Evolutionary conservation across 2,888 invertebrate species (phyloP), one percentile per base, ranked within the genome.

Genomic region (Plebejus argus): DNA sequence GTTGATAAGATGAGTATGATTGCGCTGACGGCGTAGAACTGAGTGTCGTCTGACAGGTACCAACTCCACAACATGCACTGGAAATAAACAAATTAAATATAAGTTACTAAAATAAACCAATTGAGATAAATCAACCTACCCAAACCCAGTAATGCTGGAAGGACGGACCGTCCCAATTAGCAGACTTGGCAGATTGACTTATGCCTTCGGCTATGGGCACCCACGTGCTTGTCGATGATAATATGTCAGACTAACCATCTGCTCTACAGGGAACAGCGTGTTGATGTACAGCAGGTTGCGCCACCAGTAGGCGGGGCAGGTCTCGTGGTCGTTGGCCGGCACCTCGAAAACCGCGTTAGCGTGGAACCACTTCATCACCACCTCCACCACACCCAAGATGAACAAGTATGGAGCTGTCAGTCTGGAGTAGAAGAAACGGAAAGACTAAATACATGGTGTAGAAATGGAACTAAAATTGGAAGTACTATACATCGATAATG

Each of bases 11-110:
- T 96, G n/a, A 98, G 93, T 53, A 98, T 95, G 6, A 98, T 95
- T 0, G 97, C 97, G 80, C 97, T 97, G 80, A 98, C 95, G 0
- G 97, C 96, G 86, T 98, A 98, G 90, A 98, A 98, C 86, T 98
- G 98, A 0, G 97, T 97, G 86, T 98, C 98, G 84, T 98, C 97
- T 0, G 98, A 97, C 74, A 98, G 91, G 86, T 98, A 98, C 98
- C 98, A 98, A 93, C 97, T 98, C 98, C 98, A 98, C 56, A 98
- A 88, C 98, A 98, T 98, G 87, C 98, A 98, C 97, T 98, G 92
- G 71, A 90, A 89, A 53, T 33, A n/a, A 23, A 28, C 2, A 28
- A 28, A 28, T 28, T 28, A 28, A 28, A 28, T 28, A 28, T 28
- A 28, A 28, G 28, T 28, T 28, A 28, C 28, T 28, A 28, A 28